Conservation (phyloP, 30 jellyfish, hydroid and myxozoan species). For the Aurelia sp. region DNA sequence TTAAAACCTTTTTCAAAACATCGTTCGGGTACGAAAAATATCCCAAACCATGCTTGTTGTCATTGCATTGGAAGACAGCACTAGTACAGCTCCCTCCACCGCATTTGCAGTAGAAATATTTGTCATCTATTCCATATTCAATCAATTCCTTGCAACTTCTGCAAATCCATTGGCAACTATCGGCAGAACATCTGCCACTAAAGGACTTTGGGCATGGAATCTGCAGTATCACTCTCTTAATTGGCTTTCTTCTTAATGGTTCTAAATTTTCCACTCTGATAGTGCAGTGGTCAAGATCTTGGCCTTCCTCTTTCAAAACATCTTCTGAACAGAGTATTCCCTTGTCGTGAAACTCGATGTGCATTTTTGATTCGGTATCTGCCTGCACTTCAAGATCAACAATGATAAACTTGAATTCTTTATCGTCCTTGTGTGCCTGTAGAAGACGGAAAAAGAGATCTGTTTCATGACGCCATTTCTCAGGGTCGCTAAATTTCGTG, state of each 20-base stretch:
- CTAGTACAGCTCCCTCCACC: constrained; percentile 31
- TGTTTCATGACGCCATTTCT: constrained; percentile 44
- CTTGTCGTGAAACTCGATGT: constrained; percentile 54
- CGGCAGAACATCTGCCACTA: constrained; percentile 38
- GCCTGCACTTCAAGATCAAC: constrained; percentile 45
- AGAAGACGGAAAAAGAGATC: constrained; percentile 36
- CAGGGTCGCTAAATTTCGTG: neutral
- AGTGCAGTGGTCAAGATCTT: constrained; percentile 27
- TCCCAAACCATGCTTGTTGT: constrained; percentile 49
- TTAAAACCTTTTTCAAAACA: constrained; percentile 8
- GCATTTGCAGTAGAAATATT: constrained; percentile 57
- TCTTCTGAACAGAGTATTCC: constrained; percentile 64
- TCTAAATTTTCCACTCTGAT: constrained; percentile 16
- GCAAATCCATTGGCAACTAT: constrained; percentile 45
- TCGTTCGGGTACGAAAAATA: neutral
- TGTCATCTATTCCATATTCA: constrained; percentile 49
- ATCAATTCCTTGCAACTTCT: constrained; percentile 49
- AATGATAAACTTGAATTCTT: constrained; percentile 20
- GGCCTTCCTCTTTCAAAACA: constrained; percentile 58
- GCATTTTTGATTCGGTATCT: constrained; percentile 11
- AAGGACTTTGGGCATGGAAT: constrained; percentile 66
- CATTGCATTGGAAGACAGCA: constrained; percentile 62
- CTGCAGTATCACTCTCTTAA: constrained; percentile 41
- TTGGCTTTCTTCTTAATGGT: constrained; percentile 34
- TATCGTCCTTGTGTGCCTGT: constrained; percentile 21